These are phyloP conservation scores for Meloidogyne exigua DNA, from an alignment of 1,140 invertebrate species.

Conservation along the genomic window DNA sequence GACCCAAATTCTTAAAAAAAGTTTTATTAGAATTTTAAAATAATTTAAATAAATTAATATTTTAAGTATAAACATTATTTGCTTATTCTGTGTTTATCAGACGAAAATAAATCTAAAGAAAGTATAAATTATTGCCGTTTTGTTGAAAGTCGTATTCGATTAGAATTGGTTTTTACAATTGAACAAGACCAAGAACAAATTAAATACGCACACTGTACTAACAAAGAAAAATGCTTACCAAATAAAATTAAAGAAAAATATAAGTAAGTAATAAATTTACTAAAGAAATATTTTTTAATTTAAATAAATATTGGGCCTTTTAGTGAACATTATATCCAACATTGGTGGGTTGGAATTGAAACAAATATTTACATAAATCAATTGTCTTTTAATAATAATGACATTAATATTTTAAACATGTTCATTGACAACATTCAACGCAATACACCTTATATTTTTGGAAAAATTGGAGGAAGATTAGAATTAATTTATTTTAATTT, in stretches of 20 bases:
- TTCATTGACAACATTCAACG: background rate
- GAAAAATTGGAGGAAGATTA: background rate
- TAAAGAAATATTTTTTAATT: too few species aligned
- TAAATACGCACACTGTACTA: background rate
- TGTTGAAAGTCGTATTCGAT: constrained; percentile 7
- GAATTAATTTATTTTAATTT: background rate
- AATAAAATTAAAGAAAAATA: background rate
- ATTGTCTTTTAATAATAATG: background rate
- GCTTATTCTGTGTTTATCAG: background rate
- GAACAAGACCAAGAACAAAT: background rate
- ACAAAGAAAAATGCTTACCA: background rate
- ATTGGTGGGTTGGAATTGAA: constrained; percentile 4
- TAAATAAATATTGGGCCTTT: background rate
- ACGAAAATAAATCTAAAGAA: background rate
- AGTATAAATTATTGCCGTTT: constrained; percentile 18
- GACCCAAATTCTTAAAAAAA: background rate
- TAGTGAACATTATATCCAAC: background rate
- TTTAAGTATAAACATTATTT: constrained; percentile 22
- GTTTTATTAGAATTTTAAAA: background rate
- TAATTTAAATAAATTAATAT: background rate
- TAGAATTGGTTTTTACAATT: constrained; percentile 11
- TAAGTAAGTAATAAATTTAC: too few species aligned
- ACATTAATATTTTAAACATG: background rate
- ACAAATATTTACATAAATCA: background rate
- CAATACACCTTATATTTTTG: background rate